Conservation (phyloP, 2,113 vertebrate genomes). For the Prionailurus bengalensis region DNA sequence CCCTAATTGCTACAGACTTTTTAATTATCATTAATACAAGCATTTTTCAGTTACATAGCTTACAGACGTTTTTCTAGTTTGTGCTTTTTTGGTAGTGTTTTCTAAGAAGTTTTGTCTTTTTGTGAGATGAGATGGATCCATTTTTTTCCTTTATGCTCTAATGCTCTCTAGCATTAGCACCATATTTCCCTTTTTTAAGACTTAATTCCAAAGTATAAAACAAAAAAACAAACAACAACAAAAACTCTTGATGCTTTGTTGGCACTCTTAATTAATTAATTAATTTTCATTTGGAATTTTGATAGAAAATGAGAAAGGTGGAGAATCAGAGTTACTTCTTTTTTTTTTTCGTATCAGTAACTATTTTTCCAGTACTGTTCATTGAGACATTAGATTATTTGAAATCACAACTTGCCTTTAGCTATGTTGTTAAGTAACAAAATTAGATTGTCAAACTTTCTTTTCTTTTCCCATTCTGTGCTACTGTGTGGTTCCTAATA, state of each 20-base stretch:
- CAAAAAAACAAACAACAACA: background rate
- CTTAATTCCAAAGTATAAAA: background rate
- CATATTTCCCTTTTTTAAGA: background rate
- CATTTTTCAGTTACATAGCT: background rate
- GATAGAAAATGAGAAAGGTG: background rate
- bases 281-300: slow-evolving; percentile 14
- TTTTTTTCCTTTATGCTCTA: background rate
- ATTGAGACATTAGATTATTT: background rate
- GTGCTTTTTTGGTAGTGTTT: background rate
- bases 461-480: background rate
- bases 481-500: background rate
- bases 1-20: background rate
- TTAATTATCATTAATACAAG: background rate
- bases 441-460: background rate
- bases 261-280: background rate
- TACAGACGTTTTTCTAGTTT: background rate
- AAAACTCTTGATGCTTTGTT: background rate
- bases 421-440: background rate
- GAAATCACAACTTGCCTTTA: slow-evolving; percentile 16
- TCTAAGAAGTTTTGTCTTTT: background rate
- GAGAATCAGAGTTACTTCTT: background rate
- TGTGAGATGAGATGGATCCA: background rate
- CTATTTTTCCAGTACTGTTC: background rate
- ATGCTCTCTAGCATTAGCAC: background rate
- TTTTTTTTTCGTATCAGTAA: background rate